These are phyloP conservation scores for Diaprepes abbreviatus DNA, from an alignment of 2,888 invertebrate genomes.

Conservation along the genomic window DNA sequence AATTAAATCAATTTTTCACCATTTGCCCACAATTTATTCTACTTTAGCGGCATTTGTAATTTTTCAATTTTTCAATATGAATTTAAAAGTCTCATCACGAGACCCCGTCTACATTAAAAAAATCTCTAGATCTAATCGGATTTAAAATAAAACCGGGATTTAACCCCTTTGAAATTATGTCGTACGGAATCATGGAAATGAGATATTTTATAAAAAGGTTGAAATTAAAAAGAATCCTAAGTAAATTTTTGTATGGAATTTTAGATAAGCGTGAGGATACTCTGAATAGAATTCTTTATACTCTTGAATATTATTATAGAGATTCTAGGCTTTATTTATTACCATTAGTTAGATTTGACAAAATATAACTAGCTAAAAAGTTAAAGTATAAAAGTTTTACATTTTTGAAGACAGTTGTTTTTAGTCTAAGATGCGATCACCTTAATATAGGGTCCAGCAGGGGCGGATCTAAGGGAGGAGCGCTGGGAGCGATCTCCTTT, in stretches of 20 bases:
- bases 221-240: conserved; percentile 8
- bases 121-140: conserved; percentile 9
- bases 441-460: too few species aligned
- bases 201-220: conserved; percentile 14
- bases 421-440: too few species aligned
- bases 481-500: too few species aligned
- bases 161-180: conserved; percentile 13
- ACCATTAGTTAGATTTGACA: too few species aligned
- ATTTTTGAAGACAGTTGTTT: too few species aligned
- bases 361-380: too few species aligned
- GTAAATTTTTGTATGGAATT: neutral
- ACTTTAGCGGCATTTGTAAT: neutral
- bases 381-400: too few species aligned
- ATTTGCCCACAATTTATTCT: neutral
- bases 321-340: too few species aligned
- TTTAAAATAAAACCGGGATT: conserved; percentile 16
- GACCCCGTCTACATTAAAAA: neutral
- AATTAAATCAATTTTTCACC: neutral
- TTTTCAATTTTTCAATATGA: conserved; percentile 12
- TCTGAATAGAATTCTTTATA: too few species aligned
- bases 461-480: too few species aligned
- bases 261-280: neutral
- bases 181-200: conserved; percentile 14
- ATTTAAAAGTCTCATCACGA: conserved; percentile 8
- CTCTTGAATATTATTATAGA: too few species aligned